Percentiles rank a stretch among this genome's conserved stretches.
These are phyloP conservation scores for Pelochelys cantorii DNA, from an alignment of 2,797 vertebrate species.

Conservation along the genomic window DNA sequence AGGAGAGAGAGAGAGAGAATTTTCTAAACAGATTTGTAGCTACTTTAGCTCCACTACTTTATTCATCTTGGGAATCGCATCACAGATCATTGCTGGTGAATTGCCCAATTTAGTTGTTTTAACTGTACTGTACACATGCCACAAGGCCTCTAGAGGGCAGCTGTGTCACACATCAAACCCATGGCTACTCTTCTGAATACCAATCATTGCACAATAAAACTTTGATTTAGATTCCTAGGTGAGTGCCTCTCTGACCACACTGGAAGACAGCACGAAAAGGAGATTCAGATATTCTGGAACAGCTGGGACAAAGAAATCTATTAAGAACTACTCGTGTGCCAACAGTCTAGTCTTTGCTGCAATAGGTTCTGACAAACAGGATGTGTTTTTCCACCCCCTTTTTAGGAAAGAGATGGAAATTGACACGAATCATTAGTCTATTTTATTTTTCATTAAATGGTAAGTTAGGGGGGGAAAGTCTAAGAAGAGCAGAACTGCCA, in stretches of 20 bases:
- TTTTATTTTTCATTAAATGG: neutral
- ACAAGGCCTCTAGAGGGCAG: slow-evolving; percentile 33
- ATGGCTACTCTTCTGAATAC: rapidly evolving
- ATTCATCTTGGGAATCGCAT: neutral
- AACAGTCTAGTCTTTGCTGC: neutral
- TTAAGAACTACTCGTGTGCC: neutral
- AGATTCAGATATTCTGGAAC: neutral
- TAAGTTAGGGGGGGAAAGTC: neutral
- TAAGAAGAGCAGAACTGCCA: neutral
- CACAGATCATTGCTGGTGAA: neutral
- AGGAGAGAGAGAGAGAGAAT: neutral
- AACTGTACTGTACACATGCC: neutral
- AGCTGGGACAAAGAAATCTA: neutral
- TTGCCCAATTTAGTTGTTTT: neutral
- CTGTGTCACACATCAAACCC: rapidly evolving
- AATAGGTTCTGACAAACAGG: neutral
- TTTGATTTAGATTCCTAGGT: rapidly evolving
- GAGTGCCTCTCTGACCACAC: neutral
- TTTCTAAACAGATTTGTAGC: neutral
- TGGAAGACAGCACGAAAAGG: neutral
- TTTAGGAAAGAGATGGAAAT: neutral
- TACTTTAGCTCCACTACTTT: neutral
- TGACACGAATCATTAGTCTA: neutral
- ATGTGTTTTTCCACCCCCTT: neutral
- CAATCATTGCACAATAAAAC: rapidly evolving